phyloP scores from a whole-genome alignment of 2,113 vertebrate genomes.

The Bombycilla garrulus region DNA sequence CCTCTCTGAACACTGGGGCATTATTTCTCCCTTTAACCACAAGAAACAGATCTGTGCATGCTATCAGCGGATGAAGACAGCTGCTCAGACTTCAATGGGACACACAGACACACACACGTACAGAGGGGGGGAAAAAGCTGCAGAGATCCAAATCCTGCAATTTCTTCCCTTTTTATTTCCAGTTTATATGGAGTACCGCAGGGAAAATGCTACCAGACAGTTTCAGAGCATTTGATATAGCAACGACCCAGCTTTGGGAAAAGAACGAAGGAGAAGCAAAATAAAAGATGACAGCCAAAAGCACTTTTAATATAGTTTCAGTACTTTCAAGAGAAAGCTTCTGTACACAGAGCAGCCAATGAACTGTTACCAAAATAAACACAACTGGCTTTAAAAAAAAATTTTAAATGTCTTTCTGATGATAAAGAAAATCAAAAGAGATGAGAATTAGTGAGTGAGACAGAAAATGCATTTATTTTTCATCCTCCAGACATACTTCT shows the following conservation, averaged over 20 bases:
- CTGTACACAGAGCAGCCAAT: constrained; percentile 26
- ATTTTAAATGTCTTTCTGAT: constrained; percentile 21
- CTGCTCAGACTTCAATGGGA: constrained; percentile 51
- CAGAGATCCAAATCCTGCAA: constrained; percentile 44
- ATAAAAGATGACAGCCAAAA: constrained; percentile 64
- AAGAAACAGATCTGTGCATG: constrained; percentile 47
- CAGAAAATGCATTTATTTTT: constrained; percentile 17
- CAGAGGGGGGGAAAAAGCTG: not conserved
- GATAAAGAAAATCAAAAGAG: constrained; percentile 37
- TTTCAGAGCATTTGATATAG: constrained; percentile 50
- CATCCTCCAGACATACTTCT: constrained; percentile 16
- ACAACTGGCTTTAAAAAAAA: constrained; percentile 21
- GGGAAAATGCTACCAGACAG: constrained; percentile 54
- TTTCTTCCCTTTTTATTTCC: constrained; percentile 49
- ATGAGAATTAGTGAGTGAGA: not conserved
- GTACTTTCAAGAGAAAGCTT: constrained; percentile 59
- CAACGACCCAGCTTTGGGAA: constrained; percentile 44
- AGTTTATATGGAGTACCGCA: constrained; percentile 24
- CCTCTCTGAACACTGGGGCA: constrained; percentile 15
- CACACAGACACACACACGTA: not conserved
- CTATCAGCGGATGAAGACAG: constrained; percentile 45
- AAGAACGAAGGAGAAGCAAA: constrained; percentile 37
- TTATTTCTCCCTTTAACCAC: constrained; percentile 52
- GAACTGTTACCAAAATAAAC: constrained; percentile 63
- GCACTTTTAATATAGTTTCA: constrained; percentile 58